Evolutionary conservation across 2,888 invertebrate genomes (phyloP), one percentile per base, ranked within the genome.

Genomic region (Xylota sylvarum): DNA sequence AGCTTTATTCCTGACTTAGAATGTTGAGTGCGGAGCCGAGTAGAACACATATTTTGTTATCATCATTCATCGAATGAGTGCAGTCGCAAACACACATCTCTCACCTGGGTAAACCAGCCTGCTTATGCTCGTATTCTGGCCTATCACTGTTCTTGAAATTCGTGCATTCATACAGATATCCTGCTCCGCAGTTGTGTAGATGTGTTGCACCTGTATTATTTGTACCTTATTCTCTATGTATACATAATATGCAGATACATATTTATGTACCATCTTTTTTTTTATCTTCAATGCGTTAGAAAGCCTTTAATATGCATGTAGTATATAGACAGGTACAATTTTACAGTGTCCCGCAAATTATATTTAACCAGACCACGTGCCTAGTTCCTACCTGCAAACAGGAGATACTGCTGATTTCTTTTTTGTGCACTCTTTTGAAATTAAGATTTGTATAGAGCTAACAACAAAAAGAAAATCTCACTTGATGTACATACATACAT

Each of bases 1-100:
- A 86, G 81, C 85, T 86, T 86, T 86, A 81, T 81, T 65, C 62
- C 77, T 43, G 77, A 72, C 85, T 81, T 81, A 81, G 72, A 72
- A 81, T 56, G 72, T 67, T 77, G 77, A 77, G 69, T 73, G 56
- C 65, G 58, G 55, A 46, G 46, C 65, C 60, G 70, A 70, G 56
- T 52, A 48, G 40, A 60, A 56, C 72, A 81, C 81, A 85, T 56
- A 77, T 86, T 85, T 72, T 73, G 76, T 64, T 79, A 70, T 81
- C 76, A 86, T 77, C 70, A 85, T 81, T 86, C 81, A 81, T 86
- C 81, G 81, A 81, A 70, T 67, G 60, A 70, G 72, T 85, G 76
- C 65, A 70, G 43, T 52, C 27, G 65, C 55, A 76, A 76, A 76
- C 70, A 72, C 70, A 77, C 81, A 81, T 77, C 70, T 86, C 65